These are phyloP conservation scores for Nyleta sp. DNA, from an alignment of 2,888 invertebrate species.

Conservation along the genomic window DNA sequence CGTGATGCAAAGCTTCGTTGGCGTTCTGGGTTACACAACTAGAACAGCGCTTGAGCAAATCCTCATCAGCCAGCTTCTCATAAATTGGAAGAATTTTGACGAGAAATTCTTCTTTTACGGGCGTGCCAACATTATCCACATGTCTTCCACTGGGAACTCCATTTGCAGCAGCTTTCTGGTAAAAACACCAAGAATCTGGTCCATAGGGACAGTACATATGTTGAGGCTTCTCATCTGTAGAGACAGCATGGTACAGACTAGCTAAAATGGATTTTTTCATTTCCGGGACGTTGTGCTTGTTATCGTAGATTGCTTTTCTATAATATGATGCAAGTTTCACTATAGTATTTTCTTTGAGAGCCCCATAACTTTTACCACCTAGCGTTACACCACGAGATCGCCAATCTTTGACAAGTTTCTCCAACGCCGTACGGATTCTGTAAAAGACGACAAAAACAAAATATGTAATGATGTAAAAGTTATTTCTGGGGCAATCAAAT, in stretches of 20 bases:
- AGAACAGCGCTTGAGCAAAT: background rate
- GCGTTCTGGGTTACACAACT: background rate
- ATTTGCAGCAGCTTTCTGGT: slow-evolving; percentile 7
- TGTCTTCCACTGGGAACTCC: slow-evolving; percentile 1
- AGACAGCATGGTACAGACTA: slow-evolving; percentile 36
- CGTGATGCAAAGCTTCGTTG: background rate
- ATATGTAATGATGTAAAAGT: background rate
- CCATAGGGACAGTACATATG: slow-evolving; percentile 12
- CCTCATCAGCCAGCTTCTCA: background rate
- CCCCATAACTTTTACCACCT: slow-evolving; percentile 37
- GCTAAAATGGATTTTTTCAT: slow-evolving; percentile 40
- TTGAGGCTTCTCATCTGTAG: slow-evolving; percentile 17
- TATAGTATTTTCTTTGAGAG: slow-evolving; percentile 36
- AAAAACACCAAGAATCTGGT: slow-evolving; percentile 15
- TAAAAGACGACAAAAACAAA: slow-evolving; percentile 1
- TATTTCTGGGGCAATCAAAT: background rate
- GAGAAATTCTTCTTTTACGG: slow-evolving; percentile 3
- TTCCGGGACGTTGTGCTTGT: slow-evolving; percentile 22
- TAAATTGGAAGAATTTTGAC: background rate
- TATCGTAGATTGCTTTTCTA: slow-evolving; percentile 37
- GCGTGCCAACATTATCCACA: background rate
- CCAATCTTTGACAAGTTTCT: slow-evolving; percentile 16
- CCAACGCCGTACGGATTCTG: slow-evolving; percentile 25
- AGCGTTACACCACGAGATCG: slow-evolving; percentile 27
- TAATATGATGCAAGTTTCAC: slow-evolving; percentile 44